Evolutionary conservation across 1,140 invertebrate genomes (phyloP), one percentile per base, ranked within the genome.

Genomic region (Sinonovacula constricta): DNA sequence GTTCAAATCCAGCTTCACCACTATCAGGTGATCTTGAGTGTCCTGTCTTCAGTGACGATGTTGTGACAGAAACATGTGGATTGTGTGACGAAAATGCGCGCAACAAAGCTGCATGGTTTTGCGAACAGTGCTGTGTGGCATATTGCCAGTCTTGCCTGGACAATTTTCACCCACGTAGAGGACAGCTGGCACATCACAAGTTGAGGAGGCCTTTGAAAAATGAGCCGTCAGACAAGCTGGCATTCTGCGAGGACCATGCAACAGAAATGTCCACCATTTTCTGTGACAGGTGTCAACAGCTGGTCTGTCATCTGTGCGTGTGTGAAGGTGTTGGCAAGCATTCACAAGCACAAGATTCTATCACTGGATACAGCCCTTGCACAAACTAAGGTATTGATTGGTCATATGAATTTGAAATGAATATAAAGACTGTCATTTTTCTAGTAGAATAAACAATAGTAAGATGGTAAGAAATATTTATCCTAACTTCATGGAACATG

Each of bases 111-210:
- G 94, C 95, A 26, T 95, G 97, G 49, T 94, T 96, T 83, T 99
- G 97, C 90, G 96, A 98, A 87, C 97, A 98, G 91, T 99, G 97
- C 92, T 95, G 97, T 88, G 96, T 98, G 54, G 93, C 96, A 53
- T 98, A 98, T 89, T 99, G 97, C 91, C 95, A 96, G 74, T 91
- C 93, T 45, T 99, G 97, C 88, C 93, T 96, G 1, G 96, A 97
- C 81, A 94, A 70, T 15, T 88, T 81, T 67, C 88, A 88, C 75
- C 87, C 88, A 12, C 81, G 71, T 3, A 54, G 85, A 12, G 87
- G 88, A 30, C 69, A 85, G 10, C 72, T 88, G 7, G 69, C 62
- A 18, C 80, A 84, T 22, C 87, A 88, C 54, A 80, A 79, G 59
- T 65, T 87, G 0, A 45, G 71, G 26, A 77, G 53, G 59, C 82